Conservation (phyloP, 1,140 invertebrate species). For the Eriocheir sinensis region DNA sequence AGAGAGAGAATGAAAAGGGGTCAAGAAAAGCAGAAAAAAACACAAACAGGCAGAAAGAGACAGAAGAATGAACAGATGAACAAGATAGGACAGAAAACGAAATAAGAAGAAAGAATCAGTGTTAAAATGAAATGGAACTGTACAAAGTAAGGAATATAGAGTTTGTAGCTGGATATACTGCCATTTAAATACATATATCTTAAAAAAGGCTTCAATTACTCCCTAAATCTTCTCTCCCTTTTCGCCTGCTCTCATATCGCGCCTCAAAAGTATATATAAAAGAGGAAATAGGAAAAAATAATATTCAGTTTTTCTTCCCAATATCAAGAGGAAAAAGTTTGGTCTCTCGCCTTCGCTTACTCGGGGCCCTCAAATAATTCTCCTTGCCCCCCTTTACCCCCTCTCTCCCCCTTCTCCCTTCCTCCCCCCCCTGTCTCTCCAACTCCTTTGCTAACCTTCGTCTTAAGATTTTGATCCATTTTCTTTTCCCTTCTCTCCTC, state of each 20-base stretch:
- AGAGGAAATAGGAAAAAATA: neutral
- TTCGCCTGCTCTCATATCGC: too few relatives aligned
- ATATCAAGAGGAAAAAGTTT: neutral
- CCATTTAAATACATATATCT: too few relatives aligned
- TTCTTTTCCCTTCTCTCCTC: neutral
- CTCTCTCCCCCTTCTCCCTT: neutral
- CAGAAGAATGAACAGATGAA: neutral
- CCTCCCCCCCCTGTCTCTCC: neutral
- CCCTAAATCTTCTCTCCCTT: too few relatives aligned
- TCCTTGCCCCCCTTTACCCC: neutral
- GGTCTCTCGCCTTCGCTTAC: neutral
- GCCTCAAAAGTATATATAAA: neutral
- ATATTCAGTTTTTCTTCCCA: neutral
- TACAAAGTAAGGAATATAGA: too few relatives aligned
- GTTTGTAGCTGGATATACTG: too few relatives aligned
- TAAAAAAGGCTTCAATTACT: too few relatives aligned
- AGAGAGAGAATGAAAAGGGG: neutral
- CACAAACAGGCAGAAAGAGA: neutral
- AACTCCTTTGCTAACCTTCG: too few relatives aligned
- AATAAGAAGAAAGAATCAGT: too few relatives aligned
- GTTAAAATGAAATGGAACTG: too few relatives aligned
- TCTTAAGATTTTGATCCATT: neutral
- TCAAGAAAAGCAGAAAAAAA: neutral
- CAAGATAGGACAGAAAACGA: too few relatives aligned
- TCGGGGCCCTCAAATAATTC: neutral